These are phyloP conservation scores for Lycocerus yunnanus DNA, from an alignment of 2,888 invertebrate genomes.

Conservation along the genomic window DNA sequence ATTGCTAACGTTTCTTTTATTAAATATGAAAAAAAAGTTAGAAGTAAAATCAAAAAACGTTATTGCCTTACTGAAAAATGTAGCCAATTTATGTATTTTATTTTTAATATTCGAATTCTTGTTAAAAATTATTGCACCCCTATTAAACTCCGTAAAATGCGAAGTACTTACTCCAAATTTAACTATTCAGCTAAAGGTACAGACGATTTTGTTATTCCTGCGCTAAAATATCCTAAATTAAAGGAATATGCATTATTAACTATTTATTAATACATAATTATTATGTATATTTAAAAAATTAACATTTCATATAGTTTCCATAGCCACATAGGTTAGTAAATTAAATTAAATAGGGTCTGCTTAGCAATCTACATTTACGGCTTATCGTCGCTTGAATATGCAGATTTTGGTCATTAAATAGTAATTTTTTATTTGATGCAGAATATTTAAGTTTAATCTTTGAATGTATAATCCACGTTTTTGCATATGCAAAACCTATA, in stretches of 20 bases:
- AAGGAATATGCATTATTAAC: too few species aligned
- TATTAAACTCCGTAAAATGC: too few species aligned
- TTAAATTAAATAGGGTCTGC: background rate
- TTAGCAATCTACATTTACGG: conserved; percentile 20
- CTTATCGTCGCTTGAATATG: conserved; percentile 24
- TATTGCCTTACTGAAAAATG: background rate
- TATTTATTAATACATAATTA: too few species aligned
- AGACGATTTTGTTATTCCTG: too few species aligned
- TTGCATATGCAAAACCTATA: background rate
- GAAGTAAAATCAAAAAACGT: background rate
- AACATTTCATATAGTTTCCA: background rate
- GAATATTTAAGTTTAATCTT: conserved; percentile 13
- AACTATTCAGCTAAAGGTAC: too few species aligned
- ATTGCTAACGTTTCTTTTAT: background rate
- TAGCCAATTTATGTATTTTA: background rate
- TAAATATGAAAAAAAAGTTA: background rate
- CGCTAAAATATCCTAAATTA: too few species aligned
- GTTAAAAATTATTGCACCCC: too few species aligned
- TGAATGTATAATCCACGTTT: background rate
- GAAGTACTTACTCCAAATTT: too few species aligned
- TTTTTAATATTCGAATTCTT: too few species aligned
- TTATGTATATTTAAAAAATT: background rate
- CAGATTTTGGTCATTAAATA: conserved; percentile 22
- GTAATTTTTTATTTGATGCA: conserved; percentile 17
- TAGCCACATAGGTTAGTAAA: background rate